A percentile compares a stretch with the other conserved stretches of the same genome.
phyloP scores from a whole-genome alignment of 2,113 vertebrate genomes.

The Marmota flaviventris region DNA sequence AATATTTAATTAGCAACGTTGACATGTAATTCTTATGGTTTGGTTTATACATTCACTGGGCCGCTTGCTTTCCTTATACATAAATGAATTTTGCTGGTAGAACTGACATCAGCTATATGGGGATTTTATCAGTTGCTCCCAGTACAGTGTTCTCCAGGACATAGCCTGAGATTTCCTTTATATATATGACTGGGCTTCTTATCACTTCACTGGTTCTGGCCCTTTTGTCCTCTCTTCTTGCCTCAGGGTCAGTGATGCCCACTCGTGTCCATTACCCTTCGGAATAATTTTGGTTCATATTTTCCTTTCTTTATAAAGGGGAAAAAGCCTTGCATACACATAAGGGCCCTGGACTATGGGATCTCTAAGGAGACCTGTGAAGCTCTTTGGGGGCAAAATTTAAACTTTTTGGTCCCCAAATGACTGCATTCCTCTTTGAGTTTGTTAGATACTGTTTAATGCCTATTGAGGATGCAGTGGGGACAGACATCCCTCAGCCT shows the following conservation, averaged over 20 bases:
- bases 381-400: slow-evolving; percentile 26
- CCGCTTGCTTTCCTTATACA: neutral
- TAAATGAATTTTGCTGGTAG: slow-evolving; percentile 33
- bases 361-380: slow-evolving; percentile 24
- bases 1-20: slow-evolving; percentile 47
- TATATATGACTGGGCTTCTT: neutral
- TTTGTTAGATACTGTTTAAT: neutral
- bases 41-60: neutral
- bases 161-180: neutral
- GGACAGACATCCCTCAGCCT: neutral
- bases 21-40: neutral
- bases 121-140: neutral
- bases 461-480: neutral
- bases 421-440: slow-evolving; percentile 60
- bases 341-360: slow-evolving; percentile 27
- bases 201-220: neutral
- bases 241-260: slow-evolving; percentile 32
- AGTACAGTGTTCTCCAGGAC: neutral
- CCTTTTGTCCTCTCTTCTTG: neutral
- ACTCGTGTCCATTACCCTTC: neutral
- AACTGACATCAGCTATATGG: neutral
- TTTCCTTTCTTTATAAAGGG: slow-evolving; percentile 53
- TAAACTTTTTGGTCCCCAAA: neutral
- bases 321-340: slow-evolving; percentile 54
- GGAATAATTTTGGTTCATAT: slow-evolving; percentile 20